Conservation (phyloP, 2,797 vertebrate species). For the Centropyge bicolor region DNA sequence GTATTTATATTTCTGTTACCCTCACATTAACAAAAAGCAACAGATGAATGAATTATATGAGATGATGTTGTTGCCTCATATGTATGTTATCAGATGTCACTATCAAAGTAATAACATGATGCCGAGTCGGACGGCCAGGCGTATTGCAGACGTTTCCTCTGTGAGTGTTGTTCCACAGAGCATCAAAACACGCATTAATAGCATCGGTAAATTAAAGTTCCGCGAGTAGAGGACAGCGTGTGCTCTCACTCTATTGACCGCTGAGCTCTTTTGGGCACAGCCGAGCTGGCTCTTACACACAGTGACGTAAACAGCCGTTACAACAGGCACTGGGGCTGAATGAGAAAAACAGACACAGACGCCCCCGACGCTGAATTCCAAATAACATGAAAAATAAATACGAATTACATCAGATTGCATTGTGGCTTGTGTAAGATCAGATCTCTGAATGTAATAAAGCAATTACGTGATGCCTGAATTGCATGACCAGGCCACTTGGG, state of each 20-base stretch:
- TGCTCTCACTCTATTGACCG: background rate
- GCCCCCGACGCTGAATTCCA: no score
- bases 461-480: background rate
- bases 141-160: no score
- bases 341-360: background rate
- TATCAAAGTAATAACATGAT: background rate
- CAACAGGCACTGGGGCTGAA: background rate
- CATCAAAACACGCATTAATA: background rate
- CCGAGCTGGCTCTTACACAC: background rate
- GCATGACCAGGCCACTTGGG: background rate
- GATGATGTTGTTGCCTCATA: background rate
- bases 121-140: background rate
- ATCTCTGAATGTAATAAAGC: slow-evolving; percentile 11
- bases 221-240: background rate
- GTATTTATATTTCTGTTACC: background rate
- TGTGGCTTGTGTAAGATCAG: background rate
- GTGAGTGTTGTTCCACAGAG: no score
- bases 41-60: background rate
- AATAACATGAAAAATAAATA: background rate
- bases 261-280: background rate
- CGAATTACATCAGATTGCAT: background rate
- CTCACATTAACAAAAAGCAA: background rate
- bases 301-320: background rate
- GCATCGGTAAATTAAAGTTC: background rate
- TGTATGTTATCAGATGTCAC: background rate